phyloP scores from a whole-genome alignment of 2,113 vertebrate genomes.

The Cheilinus undulatus region DNA sequence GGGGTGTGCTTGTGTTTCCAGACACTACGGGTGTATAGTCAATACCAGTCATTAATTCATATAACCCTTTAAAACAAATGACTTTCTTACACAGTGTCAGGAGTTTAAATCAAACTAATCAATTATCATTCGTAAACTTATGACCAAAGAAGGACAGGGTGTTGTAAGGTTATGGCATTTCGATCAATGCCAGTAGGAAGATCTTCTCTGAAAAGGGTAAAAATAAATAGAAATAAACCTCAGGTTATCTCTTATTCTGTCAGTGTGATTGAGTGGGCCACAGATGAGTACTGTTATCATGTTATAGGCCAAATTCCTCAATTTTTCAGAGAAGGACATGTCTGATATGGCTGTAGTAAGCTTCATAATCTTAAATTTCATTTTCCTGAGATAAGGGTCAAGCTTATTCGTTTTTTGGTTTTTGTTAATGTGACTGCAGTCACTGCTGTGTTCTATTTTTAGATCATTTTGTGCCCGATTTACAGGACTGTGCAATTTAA shows the following conservation, averaged over 20 bases:
- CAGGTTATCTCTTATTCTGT: neutral
- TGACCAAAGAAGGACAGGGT: neutral
- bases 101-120: neutral
- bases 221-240: too few species aligned
- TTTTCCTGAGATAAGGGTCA: too few species aligned
- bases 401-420: too few species aligned
- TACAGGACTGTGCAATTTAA: too few species aligned
- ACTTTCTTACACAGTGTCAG: neutral
- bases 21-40: slow-evolving; percentile 3
- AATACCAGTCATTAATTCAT: slow-evolving; percentile 7
- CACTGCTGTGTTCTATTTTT: too few species aligned
- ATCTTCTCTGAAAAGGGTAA: neutral
- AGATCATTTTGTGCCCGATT: too few species aligned
- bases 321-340: neutral
- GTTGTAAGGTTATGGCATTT: neutral
- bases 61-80: neutral
- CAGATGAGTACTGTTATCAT: neutral
- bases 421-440: too few species aligned
- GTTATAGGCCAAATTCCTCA: neutral
- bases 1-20: neutral
- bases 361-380: too few species aligned
- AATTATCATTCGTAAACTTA: slow-evolving; percentile 32
- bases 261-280: neutral
- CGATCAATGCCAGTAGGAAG: neutral
- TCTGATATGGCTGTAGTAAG: too few species aligned